Evolutionary conservation across 2,113 vertebrate genomes (phyloP).

Genomic region (Garra rufa): DNA sequence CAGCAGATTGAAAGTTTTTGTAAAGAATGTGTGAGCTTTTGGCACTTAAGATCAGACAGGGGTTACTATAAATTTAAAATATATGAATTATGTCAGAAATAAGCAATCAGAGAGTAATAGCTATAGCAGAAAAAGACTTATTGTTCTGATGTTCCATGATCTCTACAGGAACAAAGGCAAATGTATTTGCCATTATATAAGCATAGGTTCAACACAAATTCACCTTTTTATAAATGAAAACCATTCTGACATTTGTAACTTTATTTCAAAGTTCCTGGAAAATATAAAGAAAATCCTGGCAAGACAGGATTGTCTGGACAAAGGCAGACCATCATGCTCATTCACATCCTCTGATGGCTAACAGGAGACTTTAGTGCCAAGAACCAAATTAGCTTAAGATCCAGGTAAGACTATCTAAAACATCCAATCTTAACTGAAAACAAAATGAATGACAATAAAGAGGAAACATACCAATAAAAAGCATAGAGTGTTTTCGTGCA

Average conservation of each 20-base stretch:
- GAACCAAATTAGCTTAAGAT: neutral
- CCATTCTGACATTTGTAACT: neutral
- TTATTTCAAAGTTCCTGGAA: neutral
- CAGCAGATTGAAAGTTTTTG: neutral
- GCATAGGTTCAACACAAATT: neutral
- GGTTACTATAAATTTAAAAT: neutral
- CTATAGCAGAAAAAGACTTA: neutral
- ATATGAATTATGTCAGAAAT: neutral
- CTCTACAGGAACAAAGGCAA: neutral
- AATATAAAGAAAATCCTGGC: conserved; percentile 17
- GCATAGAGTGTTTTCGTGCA: conserved; percentile 97
- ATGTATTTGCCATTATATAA: neutral
- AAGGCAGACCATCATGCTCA: neutral
- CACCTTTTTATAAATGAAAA: neutral
- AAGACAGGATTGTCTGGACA: neutral
- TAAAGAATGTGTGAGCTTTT: neutral
- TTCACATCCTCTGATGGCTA: neutral
- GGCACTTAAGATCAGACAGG: neutral
- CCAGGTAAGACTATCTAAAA: neutral
- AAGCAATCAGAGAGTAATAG: neutral
- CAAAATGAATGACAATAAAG: conserved; percentile 17
- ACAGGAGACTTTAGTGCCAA: neutral
- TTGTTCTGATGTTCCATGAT: neutral
- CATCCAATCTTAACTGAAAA: neutral
- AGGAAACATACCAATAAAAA: conserved; percentile 90